Evolutionary conservation across 92 coral and sea anemone genomes (phyloP), one percentile per base, ranked within the genome.

Genomic region (Galaxea fascicularis): DNA sequence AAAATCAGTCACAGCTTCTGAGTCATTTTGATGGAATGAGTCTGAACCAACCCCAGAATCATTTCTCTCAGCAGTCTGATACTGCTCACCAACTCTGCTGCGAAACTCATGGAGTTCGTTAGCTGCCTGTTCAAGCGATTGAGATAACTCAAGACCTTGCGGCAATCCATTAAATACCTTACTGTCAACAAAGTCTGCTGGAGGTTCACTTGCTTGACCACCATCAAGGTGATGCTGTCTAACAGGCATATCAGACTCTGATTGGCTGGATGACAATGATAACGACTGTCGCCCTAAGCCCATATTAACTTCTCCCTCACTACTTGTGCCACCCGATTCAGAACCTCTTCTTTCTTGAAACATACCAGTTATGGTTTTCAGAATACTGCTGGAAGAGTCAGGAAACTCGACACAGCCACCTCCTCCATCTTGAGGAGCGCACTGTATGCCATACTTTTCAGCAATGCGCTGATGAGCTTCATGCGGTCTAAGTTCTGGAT

Each of bases 361-460:
- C 53, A 93, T 84, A 18, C 91, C 87, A 76, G 90, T 85, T 35
- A 97, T 89, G 12, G 94, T 89, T 51, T 89, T 89, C 7, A 97
- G 88, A 71, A 97, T 90, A 10, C 93, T 82, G 16, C 90, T 87
- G 35, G 97, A 92, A 10, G 97, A 91, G 22, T 77, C 87, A n/a
- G 95, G 96, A 67, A 97, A 97, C 76, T 89, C 94, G n/a, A 68
- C 73, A 80, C 99, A 97, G 64, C 92, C 83, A 74, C 84, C 79
- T 10, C 77, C 91, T 0, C 27, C 86, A 25, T 52, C 82, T 20
- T 29, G 51, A 22, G 85, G 78, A 28, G 86, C 76, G 76, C 98
- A 94, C 3, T 79, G 82, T 59, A 94, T 71, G 11, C 90, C 92
- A 88, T 92, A 94, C 84, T 92, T 87, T 71, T 94, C 78, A 56